Evolutionary conservation across 1,140 invertebrate species (phyloP), one percentile per base, ranked within the genome.

Genomic region (Dermatophagoides farinae): DNA sequence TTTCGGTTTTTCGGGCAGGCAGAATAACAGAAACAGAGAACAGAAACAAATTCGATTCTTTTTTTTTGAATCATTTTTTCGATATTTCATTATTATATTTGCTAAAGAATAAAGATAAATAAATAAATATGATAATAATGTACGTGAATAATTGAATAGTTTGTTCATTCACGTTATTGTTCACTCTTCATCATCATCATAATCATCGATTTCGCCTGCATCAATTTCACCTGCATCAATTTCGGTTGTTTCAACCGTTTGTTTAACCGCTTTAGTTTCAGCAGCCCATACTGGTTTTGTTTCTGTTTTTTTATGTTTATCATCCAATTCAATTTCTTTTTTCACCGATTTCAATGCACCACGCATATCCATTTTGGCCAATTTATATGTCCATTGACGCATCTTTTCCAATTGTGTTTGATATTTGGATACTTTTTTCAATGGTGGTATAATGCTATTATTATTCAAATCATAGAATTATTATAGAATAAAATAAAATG

Each of bases 261-360:
- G 14, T n/a, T n/a, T 11, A 14, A 23, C 41, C 14, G 12, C 23
- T 22, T 20, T 53, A 14, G 14, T 55, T 14, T 14, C 47, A n/a
- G 53, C 53, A 2, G 25, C 53, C 53, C 53, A 55, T 44, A 25
- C 53, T 23, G 53, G 53, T 20, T 55, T 14, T 2, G 25, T 23
- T 14, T 55, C 53, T 2, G 14, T 23, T 31, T 52, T 52, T 22
- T 55, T 55, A 23, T 23, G 53, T 31, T 85, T 82, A 61, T 78
- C 79, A 53, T 61, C 63, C 65, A 55, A 62, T 58, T 58, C 64
- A 54, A 61, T 67, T 40, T 66, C 57, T 52, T 52, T 53, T 18
- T 31, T 12, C 22, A 53, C 49, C 40, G 59, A 43, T 31, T 60
- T 54, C n/a, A 53, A 18, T 16, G 12, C 59, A 25, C 49, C 49